phyloP scores from a whole-genome alignment of 2,888 invertebrate species.

The Nemurella pictetii region DNA sequence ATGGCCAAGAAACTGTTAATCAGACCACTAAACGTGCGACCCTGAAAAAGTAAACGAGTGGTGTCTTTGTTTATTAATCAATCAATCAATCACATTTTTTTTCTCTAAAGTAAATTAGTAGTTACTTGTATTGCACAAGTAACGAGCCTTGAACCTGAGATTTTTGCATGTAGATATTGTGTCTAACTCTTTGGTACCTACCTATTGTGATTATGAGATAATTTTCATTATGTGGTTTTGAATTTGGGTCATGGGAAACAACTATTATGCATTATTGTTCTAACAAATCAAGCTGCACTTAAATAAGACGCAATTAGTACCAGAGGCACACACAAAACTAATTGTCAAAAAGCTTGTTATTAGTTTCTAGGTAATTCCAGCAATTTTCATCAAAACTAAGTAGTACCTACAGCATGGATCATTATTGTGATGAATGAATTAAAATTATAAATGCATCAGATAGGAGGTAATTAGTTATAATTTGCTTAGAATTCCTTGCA shows the following conservation, averaged over 20 bases:
- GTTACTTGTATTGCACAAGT: not conserved
- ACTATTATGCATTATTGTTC: not conserved
- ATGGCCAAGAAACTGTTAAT: slow-evolving; percentile 69
- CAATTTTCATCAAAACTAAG: not conserved
- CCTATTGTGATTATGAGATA: not conserved
- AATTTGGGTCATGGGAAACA: not conserved
- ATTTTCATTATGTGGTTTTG: not conserved
- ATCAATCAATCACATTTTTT: no score
- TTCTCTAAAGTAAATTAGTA: not conserved
- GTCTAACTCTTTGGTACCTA: not conserved
- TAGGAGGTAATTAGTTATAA: not conserved
- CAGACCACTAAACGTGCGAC: slow-evolving; percentile 72
- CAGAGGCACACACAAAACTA: not conserved
- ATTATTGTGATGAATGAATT: no score
- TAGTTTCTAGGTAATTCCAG: not conserved
- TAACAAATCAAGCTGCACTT: not conserved
- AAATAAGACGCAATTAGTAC: not conserved
- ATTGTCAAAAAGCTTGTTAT: not conserved
- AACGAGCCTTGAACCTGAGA: not conserved
- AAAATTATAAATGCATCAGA: not conserved
- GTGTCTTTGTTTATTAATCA: no score
- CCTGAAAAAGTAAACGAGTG: slow-evolving; percentile 64
- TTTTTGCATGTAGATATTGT: not conserved
- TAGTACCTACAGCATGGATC: not conserved
- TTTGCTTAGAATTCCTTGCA: not conserved